Conservation (phyloP, 2,113 vertebrate species). For the Dicentrarchus labrax region DNA sequence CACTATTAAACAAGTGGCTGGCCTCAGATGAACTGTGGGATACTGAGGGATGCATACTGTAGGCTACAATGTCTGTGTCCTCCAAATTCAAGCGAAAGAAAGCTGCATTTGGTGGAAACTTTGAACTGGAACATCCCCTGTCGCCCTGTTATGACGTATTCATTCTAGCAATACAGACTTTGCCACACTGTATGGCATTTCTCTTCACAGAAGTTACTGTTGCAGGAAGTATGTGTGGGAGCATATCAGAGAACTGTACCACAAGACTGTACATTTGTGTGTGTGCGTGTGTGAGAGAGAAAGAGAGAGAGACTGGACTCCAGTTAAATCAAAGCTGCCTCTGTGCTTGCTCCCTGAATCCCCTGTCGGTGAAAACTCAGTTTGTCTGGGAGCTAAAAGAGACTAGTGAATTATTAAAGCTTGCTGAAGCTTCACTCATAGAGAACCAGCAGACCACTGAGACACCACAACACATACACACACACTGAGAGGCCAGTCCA, state of each 20-base stretch:
- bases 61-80: background rate
- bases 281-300: background rate
- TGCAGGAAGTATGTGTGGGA: slow-evolving; percentile 36
- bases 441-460: slow-evolving; percentile 69
- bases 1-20: background rate
- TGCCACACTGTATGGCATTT: background rate
- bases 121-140: slow-evolving; percentile 1
- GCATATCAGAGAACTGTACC: slow-evolving; percentile 32
- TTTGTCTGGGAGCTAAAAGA: slow-evolving; percentile 80
- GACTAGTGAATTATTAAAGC: slow-evolving; percentile 80
- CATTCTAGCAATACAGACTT: slow-evolving; percentile 10
- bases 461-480: slow-evolving; percentile 46
- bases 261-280: background rate
- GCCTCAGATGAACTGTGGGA: background rate
- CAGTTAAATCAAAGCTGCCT: slow-evolving; percentile 77
- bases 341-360: slow-evolving; percentile 61
- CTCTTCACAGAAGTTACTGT: slow-evolving; percentile 6
- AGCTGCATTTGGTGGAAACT: background rate
- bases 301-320: slow-evolving; percentile 44
- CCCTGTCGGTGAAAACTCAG: slow-evolving; percentile 73
- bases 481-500: slow-evolving; percentile 29
- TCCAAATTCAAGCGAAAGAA: slow-evolving; percentile 3
- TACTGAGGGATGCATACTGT: background rate
- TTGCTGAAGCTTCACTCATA: slow-evolving; percentile 72
- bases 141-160: background rate